These are phyloP conservation scores for Crypturellus tataupa DNA, from an alignment of 2,797 vertebrate species.

Conservation along the genomic window DNA sequence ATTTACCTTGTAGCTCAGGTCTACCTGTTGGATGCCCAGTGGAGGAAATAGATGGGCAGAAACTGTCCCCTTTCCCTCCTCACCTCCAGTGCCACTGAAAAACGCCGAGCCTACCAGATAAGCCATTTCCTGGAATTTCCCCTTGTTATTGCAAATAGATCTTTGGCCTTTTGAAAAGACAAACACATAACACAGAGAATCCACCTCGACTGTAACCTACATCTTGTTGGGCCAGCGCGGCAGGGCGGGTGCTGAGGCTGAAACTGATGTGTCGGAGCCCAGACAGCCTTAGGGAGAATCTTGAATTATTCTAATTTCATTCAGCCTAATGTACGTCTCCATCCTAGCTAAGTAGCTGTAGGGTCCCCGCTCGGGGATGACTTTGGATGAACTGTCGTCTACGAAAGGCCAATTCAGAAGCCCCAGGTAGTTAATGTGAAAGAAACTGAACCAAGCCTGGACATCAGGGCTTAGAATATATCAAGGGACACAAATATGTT, in stretches of 20 bases:
- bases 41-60: background rate
- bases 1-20: background rate
- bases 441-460: background rate
- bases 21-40: accelerated
- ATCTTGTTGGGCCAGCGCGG: background rate
- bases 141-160: background rate
- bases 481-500: background rate
- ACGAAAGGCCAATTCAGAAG: background rate
- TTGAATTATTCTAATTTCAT: background rate
- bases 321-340: accelerated
- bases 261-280: background rate
- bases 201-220: no score
- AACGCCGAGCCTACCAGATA: no score
- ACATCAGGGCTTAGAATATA: background rate
- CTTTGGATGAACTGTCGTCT: background rate
- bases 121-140: background rate
- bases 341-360: background rate
- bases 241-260: no score
- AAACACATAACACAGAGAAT: background rate
- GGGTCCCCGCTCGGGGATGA: background rate
- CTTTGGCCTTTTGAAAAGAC: background rate
- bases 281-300: background rate
- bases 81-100: background rate
- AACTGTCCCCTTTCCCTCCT: background rate
- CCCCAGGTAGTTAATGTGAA: background rate